A percentile compares a stretch with the other conserved stretches of the same genome.
phyloP scores from a whole-genome alignment of 2,888 invertebrate species.

The Hetaerina titia region DNA sequence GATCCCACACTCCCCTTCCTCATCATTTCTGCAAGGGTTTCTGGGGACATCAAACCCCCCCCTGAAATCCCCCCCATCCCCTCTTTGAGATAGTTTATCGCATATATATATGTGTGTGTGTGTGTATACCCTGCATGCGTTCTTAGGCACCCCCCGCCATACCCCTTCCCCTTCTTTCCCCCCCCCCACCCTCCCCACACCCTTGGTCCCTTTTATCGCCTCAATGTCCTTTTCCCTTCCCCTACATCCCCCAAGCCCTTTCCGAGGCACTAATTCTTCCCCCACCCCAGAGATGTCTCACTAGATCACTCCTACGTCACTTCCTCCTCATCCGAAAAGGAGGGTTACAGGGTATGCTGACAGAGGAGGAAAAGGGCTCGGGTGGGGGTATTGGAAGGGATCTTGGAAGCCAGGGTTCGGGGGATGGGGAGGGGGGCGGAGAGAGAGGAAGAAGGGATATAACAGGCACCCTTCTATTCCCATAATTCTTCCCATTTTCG shows the following conservation, averaged over 20 bases:
- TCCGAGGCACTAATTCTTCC: neutral
- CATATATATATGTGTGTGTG: too few species aligned
- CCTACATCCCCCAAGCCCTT: neutral
- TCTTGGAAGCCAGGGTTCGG: neutral
- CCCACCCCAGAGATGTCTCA: neutral
- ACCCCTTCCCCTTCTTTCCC: neutral
- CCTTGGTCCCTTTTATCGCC: too few species aligned
- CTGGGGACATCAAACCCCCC: too few species aligned
- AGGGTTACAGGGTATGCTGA: neutral
- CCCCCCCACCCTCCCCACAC: neutral
- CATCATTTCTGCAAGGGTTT: too few species aligned
- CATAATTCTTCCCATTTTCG: too few species aligned
- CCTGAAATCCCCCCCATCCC: too few species aligned
- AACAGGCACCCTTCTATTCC: neutral
- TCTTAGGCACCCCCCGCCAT: neutral
- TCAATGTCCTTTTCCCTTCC: neutral
- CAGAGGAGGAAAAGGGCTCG: neutral
- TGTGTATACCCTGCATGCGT: too few species aligned
- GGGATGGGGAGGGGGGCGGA: too few species aligned
- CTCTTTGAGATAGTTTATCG: too few species aligned
- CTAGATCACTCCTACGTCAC: slow-evolving; percentile 5
- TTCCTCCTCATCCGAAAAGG: neutral
- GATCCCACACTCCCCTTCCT: too few species aligned
- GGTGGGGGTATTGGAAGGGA: neutral
- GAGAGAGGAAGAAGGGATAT: too few species aligned